Evolutionary conservation across 2,113 vertebrate genomes (phyloP), one percentile per base, ranked within the genome.

Genomic region (Crotalus tigris): DNA sequence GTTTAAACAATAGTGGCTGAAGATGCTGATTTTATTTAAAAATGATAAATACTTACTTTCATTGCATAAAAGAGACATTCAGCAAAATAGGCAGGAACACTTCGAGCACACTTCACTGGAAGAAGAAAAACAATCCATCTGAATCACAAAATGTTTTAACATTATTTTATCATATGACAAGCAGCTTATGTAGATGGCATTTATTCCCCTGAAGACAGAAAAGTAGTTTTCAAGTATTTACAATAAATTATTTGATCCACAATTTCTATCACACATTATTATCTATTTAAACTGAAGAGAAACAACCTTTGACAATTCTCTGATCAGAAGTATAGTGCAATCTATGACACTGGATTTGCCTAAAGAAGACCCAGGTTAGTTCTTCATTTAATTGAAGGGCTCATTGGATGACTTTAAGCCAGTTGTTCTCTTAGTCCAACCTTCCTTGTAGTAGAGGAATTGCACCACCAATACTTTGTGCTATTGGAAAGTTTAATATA

Each of bases 11-110:
- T 51, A 54, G 12, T 54, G 51, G 15, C 54, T 88, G 51, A 17
- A 19, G 51, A 17, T 88, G 51, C 29, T 29, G 46, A 53, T 53
- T 87, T 87, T 51, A 29, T 51, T 58, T 85, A 75, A 75, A 91
- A 81, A 81, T 19, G 33, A 81, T 39, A 21, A 81, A 86, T 59
- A 95, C 97, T 1, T 97, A 99, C 99, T 98, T 99, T 99, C 98
- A 99, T 99, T 5, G 98, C 98, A 85, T 98, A 96, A 95, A 98
- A 98, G 0, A 99, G 97, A 1, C 95, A 94, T 94, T 99, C 98
- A 0, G 99, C 99, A 90, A 99, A 98, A 96, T 98, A 99, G 29
- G 97, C 97, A 58, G 99, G 99, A 54, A 99, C 96, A 2, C 98
- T 99, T 92, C 97, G 97, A 91, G 97, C 94, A 92, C 98, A 99